phyloP scores from a whole-genome alignment of 2,113 vertebrate genomes.

The human (Homo sapiens) region GRCh38 chr11:17173001-17173500 shows the following conservation, averaged over 20 bases:
- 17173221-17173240: not conserved
- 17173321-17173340: not conserved
- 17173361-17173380: not conserved
- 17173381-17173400: not conserved
- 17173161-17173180: not conserved
- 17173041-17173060: slow-evolving; percentile 31
- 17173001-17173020: slow-evolving; percentile 41
- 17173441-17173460: not conserved
- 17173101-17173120: slow-evolving; percentile 17
- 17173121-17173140: not conserved
- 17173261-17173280: not conserved
- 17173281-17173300: not conserved
- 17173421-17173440: not conserved
- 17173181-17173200: not conserved
- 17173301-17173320: not conserved
- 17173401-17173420: not conserved
- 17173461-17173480: not conserved
- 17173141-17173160: not conserved
- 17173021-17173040: slow-evolving; percentile 43
- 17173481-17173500: not conserved
- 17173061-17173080: slow-evolving; percentile 45
- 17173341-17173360: not conserved
- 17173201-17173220: not conserved
- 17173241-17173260: not conserved
- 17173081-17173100: slow-evolving; percentile 8